phyloP scores from a whole-genome alignment of 2,797 vertebrate genomes.

The Pangasius sanitwongsei region DNA sequence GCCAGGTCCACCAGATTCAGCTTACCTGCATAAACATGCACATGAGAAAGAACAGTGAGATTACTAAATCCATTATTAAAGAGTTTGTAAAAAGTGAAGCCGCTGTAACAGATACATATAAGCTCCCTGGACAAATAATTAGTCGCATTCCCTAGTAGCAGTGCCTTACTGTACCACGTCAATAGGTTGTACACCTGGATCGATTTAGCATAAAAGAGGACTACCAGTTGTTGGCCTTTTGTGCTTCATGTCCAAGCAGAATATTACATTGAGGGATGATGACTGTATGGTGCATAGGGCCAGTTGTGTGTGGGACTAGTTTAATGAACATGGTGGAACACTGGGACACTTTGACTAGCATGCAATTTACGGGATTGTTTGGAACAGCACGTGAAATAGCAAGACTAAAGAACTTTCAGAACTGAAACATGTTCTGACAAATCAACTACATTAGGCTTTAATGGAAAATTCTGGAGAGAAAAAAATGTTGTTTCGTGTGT shows the following conservation, averaged over 20 bases:
- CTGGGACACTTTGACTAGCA: neutral
- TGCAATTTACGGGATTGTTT: neutral
- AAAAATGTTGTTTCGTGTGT: neutral
- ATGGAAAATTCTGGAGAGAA: neutral
- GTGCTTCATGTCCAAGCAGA: neutral
- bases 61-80: neutral
- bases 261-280: neutral
- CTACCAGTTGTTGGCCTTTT: neutral
- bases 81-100: neutral
- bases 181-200: neutral
- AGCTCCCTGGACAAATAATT: neutral
- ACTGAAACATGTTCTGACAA: neutral
- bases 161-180: neutral
- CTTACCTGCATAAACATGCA: conserved; percentile 75
- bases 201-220: neutral
- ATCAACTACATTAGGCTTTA: neutral
- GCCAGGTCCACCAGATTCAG: conserved; percentile 97
- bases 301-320: neutral
- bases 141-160: neutral
- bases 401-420: neutral
- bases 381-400: neutral
- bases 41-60: neutral
- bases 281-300: neutral
- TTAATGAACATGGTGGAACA: neutral
- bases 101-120: neutral